Percentiles rank a stretch among this genome's conserved stretches.
Conservation (phyloP, 1,140 invertebrate species). For the Marisa cornuarietis region DNA sequence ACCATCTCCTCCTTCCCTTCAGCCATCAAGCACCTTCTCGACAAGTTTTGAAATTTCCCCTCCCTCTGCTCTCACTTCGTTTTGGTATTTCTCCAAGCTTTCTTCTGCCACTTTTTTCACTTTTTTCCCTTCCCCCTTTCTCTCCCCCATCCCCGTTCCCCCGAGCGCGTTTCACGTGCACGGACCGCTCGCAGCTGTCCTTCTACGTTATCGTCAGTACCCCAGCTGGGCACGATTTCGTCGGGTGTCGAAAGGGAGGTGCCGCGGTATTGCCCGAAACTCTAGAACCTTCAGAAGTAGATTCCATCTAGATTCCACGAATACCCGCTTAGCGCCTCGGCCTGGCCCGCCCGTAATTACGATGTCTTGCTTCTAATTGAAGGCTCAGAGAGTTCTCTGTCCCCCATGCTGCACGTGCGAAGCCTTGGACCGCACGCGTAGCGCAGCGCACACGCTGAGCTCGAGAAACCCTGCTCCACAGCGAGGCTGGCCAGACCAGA, state of each 20-base stretch:
- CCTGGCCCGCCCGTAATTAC: slow-evolving; percentile 16
- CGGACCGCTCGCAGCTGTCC: slow-evolving; percentile 20
- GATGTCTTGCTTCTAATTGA: slow-evolving; percentile 26
- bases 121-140: neutral
- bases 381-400: slow-evolving; percentile 4
- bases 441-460: neutral
- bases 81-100: slow-evolving; percentile 2
- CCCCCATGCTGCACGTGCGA: slow-evolving; percentile 11
- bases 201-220: slow-evolving; percentile 14
- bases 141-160: neutral
- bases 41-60: too few relatives aligned
- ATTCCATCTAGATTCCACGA: slow-evolving; percentile 24
- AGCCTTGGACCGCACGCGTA: slow-evolving; percentile 12
- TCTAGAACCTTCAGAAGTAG: slow-evolving; percentile 17
- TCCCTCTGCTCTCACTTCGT: neutral
- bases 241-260: slow-evolving; percentile 6
- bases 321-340: slow-evolving; percentile 15
- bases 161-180: slow-evolving; percentile 14
- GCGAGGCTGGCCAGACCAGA: too few relatives aligned
- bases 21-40: neutral
- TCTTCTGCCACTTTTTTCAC: too few relatives aligned
- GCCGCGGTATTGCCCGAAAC: slow-evolving; percentile 7
- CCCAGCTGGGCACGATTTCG: slow-evolving; percentile 21
- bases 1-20: neutral
- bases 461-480: neutral